phyloP scores from a whole-genome alignment of 2,797 vertebrate genomes.

The Arnoldichthys spilopterus region DNA sequence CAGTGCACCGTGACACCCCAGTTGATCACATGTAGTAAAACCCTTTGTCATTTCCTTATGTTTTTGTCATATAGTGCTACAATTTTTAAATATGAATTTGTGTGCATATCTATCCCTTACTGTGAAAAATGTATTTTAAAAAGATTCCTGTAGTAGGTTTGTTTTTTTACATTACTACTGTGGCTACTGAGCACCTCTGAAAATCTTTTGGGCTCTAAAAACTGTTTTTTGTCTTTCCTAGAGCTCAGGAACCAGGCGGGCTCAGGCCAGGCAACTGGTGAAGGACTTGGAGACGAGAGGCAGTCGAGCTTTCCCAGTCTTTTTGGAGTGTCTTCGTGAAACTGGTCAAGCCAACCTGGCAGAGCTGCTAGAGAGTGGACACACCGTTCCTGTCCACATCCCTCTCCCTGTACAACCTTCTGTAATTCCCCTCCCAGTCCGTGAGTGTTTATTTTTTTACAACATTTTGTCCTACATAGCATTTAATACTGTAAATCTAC shows the following conservation, averaged over 20 bases:
- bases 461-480: neutral
- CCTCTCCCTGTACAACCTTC: constrained; percentile 51
- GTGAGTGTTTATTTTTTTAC: constrained; percentile 69
- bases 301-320: constrained; percentile 81
- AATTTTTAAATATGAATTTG: no score
- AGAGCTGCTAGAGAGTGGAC: constrained; percentile 68
- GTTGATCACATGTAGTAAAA: no score
- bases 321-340: constrained; percentile 85
- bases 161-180: neutral
- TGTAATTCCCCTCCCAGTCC: constrained; percentile 65
- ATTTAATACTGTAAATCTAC: neutral
- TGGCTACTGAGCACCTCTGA: neutral
- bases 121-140: neutral
- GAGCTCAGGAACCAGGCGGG: constrained; percentile 77
- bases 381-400: constrained; percentile 43
- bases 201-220: neutral
- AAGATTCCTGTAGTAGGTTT: neutral
- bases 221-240: constrained; percentile 59
- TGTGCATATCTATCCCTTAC: no score
- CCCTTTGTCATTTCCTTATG: no score
- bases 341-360: constrained; percentile 77
- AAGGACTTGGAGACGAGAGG: constrained; percentile 89
- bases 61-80: no score
- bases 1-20: no score
- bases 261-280: constrained; percentile 86